Evolutionary conservation across 2,113 vertebrate species (phyloP), one percentile per base, ranked within the genome.

Genomic region (Ophthalmolycus amberensis): DNA sequence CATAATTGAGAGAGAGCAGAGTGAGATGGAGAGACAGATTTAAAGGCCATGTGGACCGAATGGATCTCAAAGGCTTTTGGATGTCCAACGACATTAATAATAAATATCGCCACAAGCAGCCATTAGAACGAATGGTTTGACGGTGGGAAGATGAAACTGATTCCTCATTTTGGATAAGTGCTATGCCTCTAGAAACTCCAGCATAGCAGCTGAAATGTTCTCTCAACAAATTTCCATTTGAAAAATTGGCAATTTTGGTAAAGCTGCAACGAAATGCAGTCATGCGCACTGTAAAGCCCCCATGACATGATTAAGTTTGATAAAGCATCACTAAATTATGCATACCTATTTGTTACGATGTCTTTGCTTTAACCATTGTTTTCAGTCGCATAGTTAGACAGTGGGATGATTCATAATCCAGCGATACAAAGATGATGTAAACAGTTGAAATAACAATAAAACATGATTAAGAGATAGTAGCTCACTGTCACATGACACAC

Each of bases 11-110:
- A 70, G 59, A 34, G 71, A 46, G 54, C n/a, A 25, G 63, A 80
- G 73, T 27, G 65, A 85, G 88, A 73, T 0, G 58, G 34, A 52
- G 80, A 75, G 58, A 2, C 44, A 48, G 68, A 89, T 83, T 82
- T 86, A 88, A 83, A 86, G 72, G 37, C 75, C n/a, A 0, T 38
- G 68, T 20, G 9, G 79, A 79, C 48, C 52, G 42, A 85, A 79
- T 78, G 82, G 72, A 87, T 86, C 80, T 73, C 71, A 79, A 75
- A 70, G 86, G 77, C 71, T 29, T 60, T 78, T 56, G 70, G 77
- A 83, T 65, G 71, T 75, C 77, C 71, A 75, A 32, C 78, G 66
- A 75, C 73, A 87, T 89, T 75, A 89, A 84, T 85, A 85, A 90
- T 87, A 87, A 87, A 92, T 88, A 75, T 50, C 18, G 37, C 78